These are phyloP conservation scores for Cantharis nigra DNA, from an alignment of 2,888 invertebrate species.

Conservation along the genomic window DNA sequence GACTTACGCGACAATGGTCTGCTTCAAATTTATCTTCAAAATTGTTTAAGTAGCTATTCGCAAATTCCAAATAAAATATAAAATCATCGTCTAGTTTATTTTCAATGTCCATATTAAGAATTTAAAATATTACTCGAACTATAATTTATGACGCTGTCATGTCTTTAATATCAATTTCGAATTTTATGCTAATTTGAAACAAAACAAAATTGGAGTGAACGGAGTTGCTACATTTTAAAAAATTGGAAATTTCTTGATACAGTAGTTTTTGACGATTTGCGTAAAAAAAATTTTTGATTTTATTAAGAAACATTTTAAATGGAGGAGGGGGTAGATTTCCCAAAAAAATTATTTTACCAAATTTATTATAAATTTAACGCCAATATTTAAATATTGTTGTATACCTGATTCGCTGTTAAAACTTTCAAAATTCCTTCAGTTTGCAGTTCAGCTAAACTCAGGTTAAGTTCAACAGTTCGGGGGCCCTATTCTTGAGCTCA, in stretches of 20 bases:
- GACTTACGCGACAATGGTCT: slow-evolving; percentile 40
- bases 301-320: too few relatives aligned
- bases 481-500: too few relatives aligned
- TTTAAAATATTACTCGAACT: not conserved
- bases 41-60: slow-evolving; percentile 43
- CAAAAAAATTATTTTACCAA: too few relatives aligned
- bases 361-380: too few relatives aligned
- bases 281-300: too few relatives aligned
- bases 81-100: slow-evolving; percentile 56
- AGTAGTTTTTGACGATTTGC: not conserved
- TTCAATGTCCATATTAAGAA: slow-evolving; percentile 41
- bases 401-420: too few relatives aligned
- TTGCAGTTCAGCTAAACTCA: too few relatives aligned
- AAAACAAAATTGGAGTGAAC: not conserved
- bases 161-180: not conserved
- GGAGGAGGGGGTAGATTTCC: too few relatives aligned
- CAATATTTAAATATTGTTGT: too few relatives aligned
- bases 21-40: slow-evolving; percentile 39
- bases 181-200: not conserved
- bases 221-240: not conserved
- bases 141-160: not conserved
- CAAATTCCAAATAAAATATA: slow-evolving; percentile 54
- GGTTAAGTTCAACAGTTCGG: too few relatives aligned
- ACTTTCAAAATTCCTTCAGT: too few relatives aligned
- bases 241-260: not conserved